Conservation (phyloP, 2,888 invertebrate species). For the Cordilura impudica region DNA sequence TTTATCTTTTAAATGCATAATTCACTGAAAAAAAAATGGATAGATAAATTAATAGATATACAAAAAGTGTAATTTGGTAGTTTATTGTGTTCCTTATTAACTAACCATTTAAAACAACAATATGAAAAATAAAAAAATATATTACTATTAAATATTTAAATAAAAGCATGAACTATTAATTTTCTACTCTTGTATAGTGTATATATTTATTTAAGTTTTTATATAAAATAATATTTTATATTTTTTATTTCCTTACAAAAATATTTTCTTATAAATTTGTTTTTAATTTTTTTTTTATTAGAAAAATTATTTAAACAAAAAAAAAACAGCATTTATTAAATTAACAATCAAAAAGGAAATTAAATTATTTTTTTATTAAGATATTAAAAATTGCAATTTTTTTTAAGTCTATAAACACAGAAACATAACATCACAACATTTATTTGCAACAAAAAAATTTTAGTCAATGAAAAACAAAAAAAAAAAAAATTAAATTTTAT, state of each 20-base stretch:
- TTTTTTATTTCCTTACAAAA: slow-evolving; percentile 15
- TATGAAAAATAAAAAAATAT: slow-evolving; percentile 13
- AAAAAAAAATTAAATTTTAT: no score
- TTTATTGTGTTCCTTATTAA: slow-evolving; percentile 61
- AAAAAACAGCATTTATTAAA: slow-evolving; percentile 54
- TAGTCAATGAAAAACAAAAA: no score
- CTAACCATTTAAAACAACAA: slow-evolving; percentile 20
- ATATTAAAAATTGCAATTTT: background rate
- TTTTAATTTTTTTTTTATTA: slow-evolving; percentile 4
- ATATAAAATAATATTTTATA: slow-evolving; percentile 41
- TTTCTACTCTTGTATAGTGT: slow-evolving; percentile 61
- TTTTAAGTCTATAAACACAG: background rate
- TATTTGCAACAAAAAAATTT: no score
- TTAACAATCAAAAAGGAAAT: background rate
- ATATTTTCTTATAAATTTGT: slow-evolving; percentile 27
- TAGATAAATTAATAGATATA: slow-evolving; percentile 37
- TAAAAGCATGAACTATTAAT: slow-evolving; percentile 49
- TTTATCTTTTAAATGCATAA: slow-evolving; percentile 16
- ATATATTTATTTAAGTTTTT: slow-evolving; percentile 55
- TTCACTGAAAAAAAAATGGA: slow-evolving; percentile 8
- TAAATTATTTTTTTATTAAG: background rate
- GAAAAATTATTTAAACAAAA: background rate
- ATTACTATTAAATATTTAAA: slow-evolving; percentile 12
- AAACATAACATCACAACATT: slow-evolving; percentile 23
- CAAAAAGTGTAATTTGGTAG: slow-evolving; percentile 56